Evolutionary conservation across 92 coral and sea anemone species (phyloP).

Genomic region (Palythoa grandiflora): DNA sequence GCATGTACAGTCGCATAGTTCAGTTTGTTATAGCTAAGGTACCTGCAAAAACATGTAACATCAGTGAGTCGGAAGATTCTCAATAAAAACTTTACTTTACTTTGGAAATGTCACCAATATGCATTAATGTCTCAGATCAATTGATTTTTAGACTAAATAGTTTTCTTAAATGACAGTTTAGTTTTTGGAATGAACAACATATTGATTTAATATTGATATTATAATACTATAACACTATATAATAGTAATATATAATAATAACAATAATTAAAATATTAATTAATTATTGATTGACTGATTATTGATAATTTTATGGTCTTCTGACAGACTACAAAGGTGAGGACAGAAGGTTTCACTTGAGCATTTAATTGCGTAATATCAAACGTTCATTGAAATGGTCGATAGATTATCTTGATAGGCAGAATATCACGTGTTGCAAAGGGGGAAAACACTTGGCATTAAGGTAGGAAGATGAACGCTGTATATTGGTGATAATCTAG

Average conservation of each 20-base stretch:
- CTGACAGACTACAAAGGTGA: no score
- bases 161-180: not conserved
- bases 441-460: no score
- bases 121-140: no score
- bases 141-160: not conserved
- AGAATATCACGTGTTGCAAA: no score
- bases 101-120: no score
- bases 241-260: not conserved
- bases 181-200: not conserved
- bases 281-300: not conserved
- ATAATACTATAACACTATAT: not conserved
- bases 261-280: not conserved
- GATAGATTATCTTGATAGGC: no score
- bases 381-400: no score
- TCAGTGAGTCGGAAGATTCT: not conserved
- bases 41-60: constrained; percentile 53
- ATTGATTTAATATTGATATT: not conserved
- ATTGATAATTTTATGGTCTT: no score
- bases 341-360: no score
- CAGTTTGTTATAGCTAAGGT: constrained; percentile 65
- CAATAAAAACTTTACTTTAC: not conserved
- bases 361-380: no score
- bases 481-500: not conserved
- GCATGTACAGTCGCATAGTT: constrained; percentile 81
- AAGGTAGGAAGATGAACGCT: no score